Evolutionary conservation across 2,888 invertebrate species (phyloP).

Genomic region (Microplitis manilae): DNA sequence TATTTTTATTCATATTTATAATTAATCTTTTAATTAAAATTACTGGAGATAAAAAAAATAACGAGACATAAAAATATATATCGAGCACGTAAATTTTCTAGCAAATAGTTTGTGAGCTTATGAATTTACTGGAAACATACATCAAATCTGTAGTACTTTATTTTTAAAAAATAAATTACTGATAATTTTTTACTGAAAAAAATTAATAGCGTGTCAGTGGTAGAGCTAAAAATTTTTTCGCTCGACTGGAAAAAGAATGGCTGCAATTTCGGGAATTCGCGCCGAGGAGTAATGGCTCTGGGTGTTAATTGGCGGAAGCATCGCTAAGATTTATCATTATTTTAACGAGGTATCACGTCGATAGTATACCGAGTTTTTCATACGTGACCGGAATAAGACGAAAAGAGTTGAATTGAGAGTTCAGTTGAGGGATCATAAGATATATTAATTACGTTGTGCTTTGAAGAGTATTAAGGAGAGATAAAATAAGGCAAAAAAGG

Average conservation of each 20-base stretch:
- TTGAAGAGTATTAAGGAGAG: conserved; percentile 31
- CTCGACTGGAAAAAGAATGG: not conserved
- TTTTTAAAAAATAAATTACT: not conserved
- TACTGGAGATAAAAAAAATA: not conserved
- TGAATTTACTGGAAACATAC: conserved; percentile 5
- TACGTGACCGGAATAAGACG: not conserved
- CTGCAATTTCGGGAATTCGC: conserved; percentile 10
- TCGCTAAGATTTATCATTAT: conserved; percentile 24
- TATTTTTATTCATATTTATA: not conserved
- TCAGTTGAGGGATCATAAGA: conserved; percentile 25
- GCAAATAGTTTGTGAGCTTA: not conserved
- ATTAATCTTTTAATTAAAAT: not conserved
- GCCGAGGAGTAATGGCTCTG: not conserved
- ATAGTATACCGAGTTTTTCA: conserved; percentile 14
- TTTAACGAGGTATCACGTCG: not conserved
- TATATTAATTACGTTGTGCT: conserved; percentile 50
- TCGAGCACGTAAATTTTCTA: not conserved
- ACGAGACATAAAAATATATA: not conserved
- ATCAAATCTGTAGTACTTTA: not conserved
- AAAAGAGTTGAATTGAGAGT: not conserved
- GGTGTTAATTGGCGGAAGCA: conserved; percentile 27
- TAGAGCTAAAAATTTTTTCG: not conserved
- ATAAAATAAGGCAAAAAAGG: not conserved
- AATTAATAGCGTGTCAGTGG: not conserved
- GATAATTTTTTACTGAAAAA: not conserved